Conservation (phyloP, 2,113 vertebrate species). For the Ochotona princeps region DNA sequence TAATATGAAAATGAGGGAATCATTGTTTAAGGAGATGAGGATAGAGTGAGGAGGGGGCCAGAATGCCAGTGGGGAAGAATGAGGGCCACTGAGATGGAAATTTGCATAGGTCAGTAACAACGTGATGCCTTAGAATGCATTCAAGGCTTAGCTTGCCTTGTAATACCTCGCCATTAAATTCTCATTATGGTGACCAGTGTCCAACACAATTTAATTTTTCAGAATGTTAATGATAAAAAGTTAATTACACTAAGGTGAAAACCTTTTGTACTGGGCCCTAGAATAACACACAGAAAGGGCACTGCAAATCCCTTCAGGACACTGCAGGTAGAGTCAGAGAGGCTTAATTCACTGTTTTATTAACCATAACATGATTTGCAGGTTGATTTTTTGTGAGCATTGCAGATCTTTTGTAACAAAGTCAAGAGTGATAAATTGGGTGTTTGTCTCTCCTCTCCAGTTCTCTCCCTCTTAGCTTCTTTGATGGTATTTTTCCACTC, state of each 20-base stretch:
- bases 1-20: conserved; percentile 94
- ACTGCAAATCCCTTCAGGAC: conserved; percentile 76
- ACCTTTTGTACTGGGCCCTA: conserved; percentile 85
- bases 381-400: conserved; percentile 78
- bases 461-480: background rate
- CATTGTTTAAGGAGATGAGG: conserved; percentile 90
- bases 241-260: conserved; percentile 87
- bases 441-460: conserved; percentile 19
- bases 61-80: conserved; percentile 80
- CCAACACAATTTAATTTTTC: conserved; percentile 87
- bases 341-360: conserved; percentile 85
- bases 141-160: conserved; percentile 84
- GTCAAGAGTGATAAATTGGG: conserved; percentile 79
- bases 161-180: conserved; percentile 87
- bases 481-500: conserved; percentile 65
- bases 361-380: conserved; percentile 82
- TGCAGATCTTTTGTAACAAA: conserved; percentile 80
- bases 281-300: conserved; percentile 84
- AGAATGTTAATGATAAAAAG: conserved; percentile 88
- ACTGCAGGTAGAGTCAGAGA: conserved; percentile 69
- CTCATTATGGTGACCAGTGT: conserved; percentile 88
- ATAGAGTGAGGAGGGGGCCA: conserved; percentile 79
- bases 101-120: conserved; percentile 89
- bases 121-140: conserved; percentile 81
- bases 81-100: conserved; percentile 84